These are phyloP conservation scores for Phortica magna DNA, from an alignment of 2,888 invertebrate species.

Conservation along the genomic window DNA sequence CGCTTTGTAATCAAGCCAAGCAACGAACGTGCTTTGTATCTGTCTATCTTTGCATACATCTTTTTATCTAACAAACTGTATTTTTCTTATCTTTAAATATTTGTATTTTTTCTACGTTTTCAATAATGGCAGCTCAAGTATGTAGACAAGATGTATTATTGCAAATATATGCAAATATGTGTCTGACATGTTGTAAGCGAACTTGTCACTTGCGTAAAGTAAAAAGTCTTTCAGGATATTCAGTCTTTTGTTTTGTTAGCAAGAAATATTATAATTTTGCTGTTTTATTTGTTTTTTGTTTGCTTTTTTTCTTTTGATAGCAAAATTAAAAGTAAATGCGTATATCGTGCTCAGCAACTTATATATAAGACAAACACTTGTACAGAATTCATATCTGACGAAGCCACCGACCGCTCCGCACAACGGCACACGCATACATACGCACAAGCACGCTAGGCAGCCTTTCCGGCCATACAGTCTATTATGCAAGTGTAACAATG, in stretches of 20 bases:
- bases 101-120: not conserved
- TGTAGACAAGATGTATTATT: not conserved
- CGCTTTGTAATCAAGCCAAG: no score
- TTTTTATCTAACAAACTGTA: no score
- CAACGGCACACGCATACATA: not conserved
- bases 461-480: conserved; percentile 8
- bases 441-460: not conserved
- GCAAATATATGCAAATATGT: not conserved
- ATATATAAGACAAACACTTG: no score
- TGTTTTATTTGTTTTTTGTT: not conserved
- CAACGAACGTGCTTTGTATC: no score
- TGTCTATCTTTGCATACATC: no score
- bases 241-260: not conserved
- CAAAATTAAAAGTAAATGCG: conserved; percentile 6
- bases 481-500: conserved; percentile 25
- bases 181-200: conserved; percentile 6
- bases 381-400: no score
- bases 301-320: not conserved
- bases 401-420: no score
- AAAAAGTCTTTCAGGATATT: conserved; percentile 10
- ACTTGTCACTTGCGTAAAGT: conserved; percentile 6
- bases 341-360: not conserved
- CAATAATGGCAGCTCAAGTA: not conserved
- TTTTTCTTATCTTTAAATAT: not conserved
- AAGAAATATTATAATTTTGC: conserved; percentile 2